Conservation (phyloP, 2,888 invertebrate species). For the Neoscelio sp. region DNA sequence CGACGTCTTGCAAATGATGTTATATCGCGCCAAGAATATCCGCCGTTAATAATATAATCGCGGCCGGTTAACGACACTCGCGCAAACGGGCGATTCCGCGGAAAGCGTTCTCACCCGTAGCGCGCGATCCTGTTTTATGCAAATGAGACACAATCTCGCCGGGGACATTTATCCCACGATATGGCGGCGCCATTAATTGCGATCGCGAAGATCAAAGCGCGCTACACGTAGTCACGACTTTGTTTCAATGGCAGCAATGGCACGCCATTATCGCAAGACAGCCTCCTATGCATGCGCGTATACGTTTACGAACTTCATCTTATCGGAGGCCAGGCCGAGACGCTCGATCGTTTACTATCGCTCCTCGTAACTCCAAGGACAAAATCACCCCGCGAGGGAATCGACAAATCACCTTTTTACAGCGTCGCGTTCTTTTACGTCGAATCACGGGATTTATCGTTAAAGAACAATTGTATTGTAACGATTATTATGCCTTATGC, state of each 20-base stretch:
- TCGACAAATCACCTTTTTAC: constrained; percentile 69
- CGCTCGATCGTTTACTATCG: constrained; percentile 66
- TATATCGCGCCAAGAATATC: constrained; percentile 46
- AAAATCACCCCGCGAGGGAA: constrained; percentile 61
- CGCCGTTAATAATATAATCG: constrained; percentile 67
- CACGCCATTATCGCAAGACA: constrained; percentile 66
- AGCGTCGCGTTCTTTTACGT: constrained; percentile 37
- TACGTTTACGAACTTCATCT: constrained; percentile 29
- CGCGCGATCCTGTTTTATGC: constrained; percentile 73
- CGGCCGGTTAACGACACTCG: constrained; percentile 56
- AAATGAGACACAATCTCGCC: constrained; percentile 73
- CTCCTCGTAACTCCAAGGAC: constrained; percentile 69
- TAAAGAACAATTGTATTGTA: constrained; percentile 49
- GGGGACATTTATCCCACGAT: constrained; percentile 79
- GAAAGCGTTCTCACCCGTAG: constrained; percentile 72
- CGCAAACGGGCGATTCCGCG: constrained; percentile 63
- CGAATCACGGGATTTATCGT: constrained; percentile 41
- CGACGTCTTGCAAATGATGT: constrained; percentile 46
- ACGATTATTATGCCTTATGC: constrained; percentile 53
- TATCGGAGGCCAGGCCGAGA: constrained; percentile 53
- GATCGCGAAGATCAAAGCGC: constrained; percentile 71
- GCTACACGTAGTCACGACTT: constrained; percentile 70
- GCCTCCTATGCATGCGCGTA: constrained; percentile 37
- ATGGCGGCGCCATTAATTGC: constrained; percentile 76
- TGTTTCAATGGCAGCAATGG: constrained; percentile 51